Evolutionary conservation across 2,113 vertebrate species (phyloP).

Genomic region (Saccopteryx leptura): DNA sequence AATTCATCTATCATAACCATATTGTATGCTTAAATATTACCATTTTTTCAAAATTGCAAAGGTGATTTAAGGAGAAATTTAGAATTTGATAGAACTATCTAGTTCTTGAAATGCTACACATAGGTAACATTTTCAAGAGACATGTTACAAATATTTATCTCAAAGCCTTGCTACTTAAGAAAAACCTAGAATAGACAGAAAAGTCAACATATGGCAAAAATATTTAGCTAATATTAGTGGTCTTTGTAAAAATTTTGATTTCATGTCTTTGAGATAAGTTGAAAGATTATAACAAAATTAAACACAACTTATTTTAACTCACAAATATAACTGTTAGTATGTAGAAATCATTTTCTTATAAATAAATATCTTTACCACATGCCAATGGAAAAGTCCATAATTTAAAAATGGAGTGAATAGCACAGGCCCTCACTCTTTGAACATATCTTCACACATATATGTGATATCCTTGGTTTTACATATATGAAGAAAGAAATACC

Average conservation of each 20-base stretch:
- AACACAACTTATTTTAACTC: background rate
- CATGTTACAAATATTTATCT: background rate
- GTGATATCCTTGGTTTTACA: background rate
- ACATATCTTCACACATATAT: background rate
- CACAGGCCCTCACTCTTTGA: fast-evolving
- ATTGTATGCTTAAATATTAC: background rate
- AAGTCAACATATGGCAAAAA: background rate
- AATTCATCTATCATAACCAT: background rate
- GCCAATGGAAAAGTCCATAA: background rate
- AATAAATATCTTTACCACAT: background rate
- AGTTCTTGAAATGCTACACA: background rate
- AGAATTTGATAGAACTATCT: background rate
- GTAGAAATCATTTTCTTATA: background rate
- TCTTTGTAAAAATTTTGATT: background rate
- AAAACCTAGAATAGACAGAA: background rate
- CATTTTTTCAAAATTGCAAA: slow-evolving; percentile 53
- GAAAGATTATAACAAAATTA: background rate
- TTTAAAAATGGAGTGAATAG: background rate
- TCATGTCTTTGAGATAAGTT: background rate
- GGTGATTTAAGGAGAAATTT: slow-evolving; percentile 12
- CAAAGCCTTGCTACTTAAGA: background rate
- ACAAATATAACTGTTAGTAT: background rate
- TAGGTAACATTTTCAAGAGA: background rate
- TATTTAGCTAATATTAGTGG: background rate
- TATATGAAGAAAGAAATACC: background rate